These are phyloP conservation scores for Theropithecus gelada DNA, from an alignment of 2,113 vertebrate species.

Conservation along the genomic window DNA sequence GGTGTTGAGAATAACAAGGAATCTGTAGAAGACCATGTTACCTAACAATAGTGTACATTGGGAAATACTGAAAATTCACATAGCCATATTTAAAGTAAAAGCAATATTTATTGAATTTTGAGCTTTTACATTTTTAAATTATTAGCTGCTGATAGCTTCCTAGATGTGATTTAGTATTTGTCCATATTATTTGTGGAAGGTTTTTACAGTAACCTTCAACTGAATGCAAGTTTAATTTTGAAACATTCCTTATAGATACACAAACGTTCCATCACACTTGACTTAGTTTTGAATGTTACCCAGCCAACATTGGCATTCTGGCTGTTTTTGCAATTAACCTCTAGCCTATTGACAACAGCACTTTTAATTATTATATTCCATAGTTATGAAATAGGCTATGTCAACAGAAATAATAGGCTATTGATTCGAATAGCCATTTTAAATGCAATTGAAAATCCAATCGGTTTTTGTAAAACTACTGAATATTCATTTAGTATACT, in stretches of 20 bases:
- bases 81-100: neutral
- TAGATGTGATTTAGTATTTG: constrained; percentile 26
- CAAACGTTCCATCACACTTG: neutral
- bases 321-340: constrained; percentile 69
- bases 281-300: constrained; percentile 39
- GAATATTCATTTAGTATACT: constrained; percentile 61
- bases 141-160: neutral
- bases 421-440: constrained; percentile 68
- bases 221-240: constrained; percentile 45
- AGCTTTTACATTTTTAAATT: constrained; percentile 36
- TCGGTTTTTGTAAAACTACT: constrained; percentile 60
- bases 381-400: constrained; percentile 69
- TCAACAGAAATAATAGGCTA: constrained; percentile 66
- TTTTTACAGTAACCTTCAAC: neutral
- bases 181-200: neutral
- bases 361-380: constrained; percentile 69
- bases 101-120: neutral
- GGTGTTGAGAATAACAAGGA: neutral
- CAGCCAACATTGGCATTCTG: constrained; percentile 3
- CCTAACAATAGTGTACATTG: neutral
- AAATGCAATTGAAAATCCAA: constrained; percentile 70
- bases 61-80: neutral
- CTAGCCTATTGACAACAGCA: constrained; percentile 46
- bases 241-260: constrained; percentile 30
- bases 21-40: neutral